These are phyloP conservation scores for Anas platyrhynchos DNA, from an alignment of 2,113 vertebrate genomes.

Conservation along the genomic window DNA sequence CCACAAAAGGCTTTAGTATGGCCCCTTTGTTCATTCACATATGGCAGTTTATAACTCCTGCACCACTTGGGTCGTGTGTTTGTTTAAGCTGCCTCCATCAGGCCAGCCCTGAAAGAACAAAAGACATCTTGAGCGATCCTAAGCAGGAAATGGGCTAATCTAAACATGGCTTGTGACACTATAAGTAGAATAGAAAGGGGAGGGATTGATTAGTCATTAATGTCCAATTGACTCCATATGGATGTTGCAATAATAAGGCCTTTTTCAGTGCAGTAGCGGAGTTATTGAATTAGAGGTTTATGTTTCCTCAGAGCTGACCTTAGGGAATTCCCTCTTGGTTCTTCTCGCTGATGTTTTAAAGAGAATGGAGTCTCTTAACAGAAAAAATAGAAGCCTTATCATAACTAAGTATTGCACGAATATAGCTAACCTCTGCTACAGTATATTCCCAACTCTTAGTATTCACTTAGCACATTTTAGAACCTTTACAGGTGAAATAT, in stretches of 20 bases:
- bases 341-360: conserved; percentile 78
- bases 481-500: conserved; percentile 18
- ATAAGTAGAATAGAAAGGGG: conserved; percentile 84
- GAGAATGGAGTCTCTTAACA: conserved; percentile 73
- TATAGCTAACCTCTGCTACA: conserved; percentile 20
- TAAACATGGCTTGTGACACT: conserved; percentile 88
- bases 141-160: conserved; percentile 89
- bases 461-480: conserved; percentile 30
- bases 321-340: conserved; percentile 81
- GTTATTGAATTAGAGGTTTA: conserved; percentile 86
- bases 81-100: conserved; percentile 87
- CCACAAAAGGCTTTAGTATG: conserved; percentile 89
- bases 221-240: conserved; percentile 86
- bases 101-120: conserved; percentile 85
- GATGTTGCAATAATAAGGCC: conserved; percentile 82
- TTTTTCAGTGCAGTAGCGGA: conserved; percentile 82
- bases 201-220: conserved; percentile 89
- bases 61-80: conserved; percentile 81
- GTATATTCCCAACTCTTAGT: conserved; percentile 4
- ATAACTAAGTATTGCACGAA: conserved; percentile 21
- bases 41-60: conserved; percentile 84
- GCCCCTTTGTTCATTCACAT: conserved; percentile 92
- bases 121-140: conserved; percentile 86
- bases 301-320: conserved; percentile 81
- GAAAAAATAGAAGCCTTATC: conserved; percentile 60